A percentile compares a stretch with the other conserved stretches of the same genome.
These are phyloP conservation scores for Empidonax alnorum DNA, from an alignment of 2,113 vertebrate genomes.

Conservation along the genomic window DNA sequence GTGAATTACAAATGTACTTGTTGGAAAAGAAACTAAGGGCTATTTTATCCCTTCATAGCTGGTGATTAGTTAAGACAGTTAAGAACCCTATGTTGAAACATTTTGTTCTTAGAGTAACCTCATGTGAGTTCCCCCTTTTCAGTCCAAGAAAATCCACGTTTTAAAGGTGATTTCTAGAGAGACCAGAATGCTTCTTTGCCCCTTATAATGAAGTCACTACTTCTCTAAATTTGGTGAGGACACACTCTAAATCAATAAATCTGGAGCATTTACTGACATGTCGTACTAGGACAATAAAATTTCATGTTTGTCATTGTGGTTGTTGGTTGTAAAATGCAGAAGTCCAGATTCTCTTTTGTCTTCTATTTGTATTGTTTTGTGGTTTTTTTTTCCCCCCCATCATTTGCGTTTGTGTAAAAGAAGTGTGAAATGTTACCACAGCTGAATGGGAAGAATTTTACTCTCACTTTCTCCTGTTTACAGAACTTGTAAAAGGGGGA, in stretches of 20 bases:
- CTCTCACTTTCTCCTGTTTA: slow-evolving; percentile 20
- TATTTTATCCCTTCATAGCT: not conserved
- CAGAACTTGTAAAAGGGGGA: not conserved
- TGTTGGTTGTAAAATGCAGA: slow-evolving; percentile 34
- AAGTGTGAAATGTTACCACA: slow-evolving; percentile 53
- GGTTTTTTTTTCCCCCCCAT: not conserved
- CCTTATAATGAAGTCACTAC: not conserved
- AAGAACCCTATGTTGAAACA: not conserved
- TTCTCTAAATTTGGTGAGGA: slow-evolving; percentile 15
- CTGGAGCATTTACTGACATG: slow-evolving; percentile 6
- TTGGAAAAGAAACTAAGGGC: not conserved
- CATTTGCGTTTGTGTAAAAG: slow-evolving; percentile 31
- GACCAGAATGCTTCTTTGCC: not conserved
- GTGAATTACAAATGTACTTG: not conserved
- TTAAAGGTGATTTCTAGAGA: not conserved
- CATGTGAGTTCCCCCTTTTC: not conserved
- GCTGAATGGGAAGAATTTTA: slow-evolving; percentile 38
- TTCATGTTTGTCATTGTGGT: slow-evolving; percentile 43
- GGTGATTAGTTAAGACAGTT: not conserved
- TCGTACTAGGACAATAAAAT: slow-evolving; percentile 41
- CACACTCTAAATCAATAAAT: slow-evolving; percentile 24
- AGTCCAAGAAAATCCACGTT: not conserved
- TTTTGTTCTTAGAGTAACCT: not conserved
- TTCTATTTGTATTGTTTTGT: not conserved
- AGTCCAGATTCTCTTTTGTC: slow-evolving; percentile 37